phyloP scores from a whole-genome alignment of 2,113 vertebrate species.

The Pteropus alecto region DNA sequence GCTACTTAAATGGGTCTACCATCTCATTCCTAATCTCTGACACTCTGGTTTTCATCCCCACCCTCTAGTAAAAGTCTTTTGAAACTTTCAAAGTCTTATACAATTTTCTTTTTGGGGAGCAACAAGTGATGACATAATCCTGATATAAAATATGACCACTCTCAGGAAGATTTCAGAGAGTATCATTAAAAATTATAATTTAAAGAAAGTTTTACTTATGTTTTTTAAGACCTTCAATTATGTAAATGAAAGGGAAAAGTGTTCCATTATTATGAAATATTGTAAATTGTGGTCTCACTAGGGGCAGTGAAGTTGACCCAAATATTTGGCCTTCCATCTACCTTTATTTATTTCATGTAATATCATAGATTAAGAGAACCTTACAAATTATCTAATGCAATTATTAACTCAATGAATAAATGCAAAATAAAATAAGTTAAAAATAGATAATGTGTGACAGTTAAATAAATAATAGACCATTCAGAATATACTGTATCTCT shows the following conservation, averaged over 20 bases:
- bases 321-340: neutral
- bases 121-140: neutral
- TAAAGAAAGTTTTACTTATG: neutral
- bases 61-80: neutral
- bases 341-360: neutral
- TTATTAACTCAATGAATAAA: neutral
- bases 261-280: neutral
- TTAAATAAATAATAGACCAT: neutral
- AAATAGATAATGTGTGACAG: neutral
- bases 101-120: neutral
- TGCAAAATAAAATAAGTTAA: neutral
- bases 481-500: neutral
- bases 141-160: neutral
- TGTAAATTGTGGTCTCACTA: neutral
- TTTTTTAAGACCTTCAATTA: neutral
- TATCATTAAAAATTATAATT: neutral
- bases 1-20: neutral
- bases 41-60: neutral
- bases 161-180: neutral
- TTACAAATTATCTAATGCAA: neutral
- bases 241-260: neutral
- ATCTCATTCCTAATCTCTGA: neutral
- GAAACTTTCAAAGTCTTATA: neutral
- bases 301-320: neutral
- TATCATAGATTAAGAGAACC: neutral